phyloP scores from a whole-genome alignment of 1,140 invertebrate genomes.

The Anoplophora glabripennis region DNA sequence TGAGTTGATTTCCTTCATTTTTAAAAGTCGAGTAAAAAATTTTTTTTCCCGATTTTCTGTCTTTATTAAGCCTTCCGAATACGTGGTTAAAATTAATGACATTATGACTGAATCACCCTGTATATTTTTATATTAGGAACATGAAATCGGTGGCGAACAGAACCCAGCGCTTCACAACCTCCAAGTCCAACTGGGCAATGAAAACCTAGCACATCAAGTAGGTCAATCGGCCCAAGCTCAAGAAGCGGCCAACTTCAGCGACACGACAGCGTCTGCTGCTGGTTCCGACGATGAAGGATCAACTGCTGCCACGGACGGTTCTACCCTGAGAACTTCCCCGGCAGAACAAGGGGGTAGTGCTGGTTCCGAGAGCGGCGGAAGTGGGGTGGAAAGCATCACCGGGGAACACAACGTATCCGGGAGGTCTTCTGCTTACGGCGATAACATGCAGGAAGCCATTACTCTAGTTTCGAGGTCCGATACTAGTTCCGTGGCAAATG shows the following conservation, averaged over 20 bases:
- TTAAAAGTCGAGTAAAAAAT: no score
- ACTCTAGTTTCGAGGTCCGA: conserved; percentile 51
- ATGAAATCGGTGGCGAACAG: conserved; percentile 35
- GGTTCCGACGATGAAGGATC: conserved; percentile 86
- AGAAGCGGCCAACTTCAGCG: conserved; percentile 65
- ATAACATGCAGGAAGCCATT: conserved; percentile 52
- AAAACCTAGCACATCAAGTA: conserved; percentile 19
- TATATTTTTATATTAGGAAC: conserved; percentile 25
- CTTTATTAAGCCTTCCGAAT: no score
- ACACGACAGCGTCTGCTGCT: conserved; percentile 77
- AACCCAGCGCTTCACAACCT: conserved; percentile 22
- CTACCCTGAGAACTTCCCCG: conserved; percentile 84
- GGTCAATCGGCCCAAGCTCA: conserved; percentile 34
- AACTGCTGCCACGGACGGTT: conserved; percentile 89
- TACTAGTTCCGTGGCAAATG: conserved; percentile 55
- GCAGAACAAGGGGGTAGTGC: conserved; percentile 77
- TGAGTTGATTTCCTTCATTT: no score
- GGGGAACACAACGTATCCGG: conserved; percentile 82
- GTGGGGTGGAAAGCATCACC: conserved; percentile 85
- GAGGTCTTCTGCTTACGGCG: conserved; percentile 81
- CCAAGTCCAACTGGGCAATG: conserved; percentile 28
- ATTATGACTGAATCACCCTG: no score
- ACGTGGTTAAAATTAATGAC: no score
- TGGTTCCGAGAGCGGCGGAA: conserved; percentile 83
- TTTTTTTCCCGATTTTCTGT: no score